A percentile compares a stretch with the other conserved stretches of the same genome.
phyloP scores from a whole-genome alignment of 1,140 invertebrate genomes.

The Nixonia krombeini region DNA sequence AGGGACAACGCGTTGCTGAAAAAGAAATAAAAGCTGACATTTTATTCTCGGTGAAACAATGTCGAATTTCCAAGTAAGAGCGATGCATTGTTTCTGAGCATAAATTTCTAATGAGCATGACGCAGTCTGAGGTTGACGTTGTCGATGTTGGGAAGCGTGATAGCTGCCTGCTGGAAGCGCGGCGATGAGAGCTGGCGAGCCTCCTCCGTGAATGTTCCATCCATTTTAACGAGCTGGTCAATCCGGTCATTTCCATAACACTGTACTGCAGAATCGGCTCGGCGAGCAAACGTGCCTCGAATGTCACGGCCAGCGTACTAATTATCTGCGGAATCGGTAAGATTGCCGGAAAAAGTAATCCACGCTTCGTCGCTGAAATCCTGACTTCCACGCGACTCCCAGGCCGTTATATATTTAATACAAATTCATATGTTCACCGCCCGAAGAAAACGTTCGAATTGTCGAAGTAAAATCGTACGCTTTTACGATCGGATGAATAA shows the following conservation, averaged over 20 bases:
- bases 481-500: too few relatives aligned
- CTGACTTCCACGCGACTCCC: too few relatives aligned
- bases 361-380: too few relatives aligned
- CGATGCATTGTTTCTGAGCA: slow-evolving; percentile 15
- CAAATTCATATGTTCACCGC: too few relatives aligned
- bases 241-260: slow-evolving; percentile 42
- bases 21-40: not conserved
- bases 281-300: slow-evolving; percentile 22
- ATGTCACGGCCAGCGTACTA: slow-evolving; percentile 19
- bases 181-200: slow-evolving; percentile 29
- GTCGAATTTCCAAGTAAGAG: slow-evolving; percentile 25
- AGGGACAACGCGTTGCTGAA: too few relatives aligned
- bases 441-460: too few relatives aligned
- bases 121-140: slow-evolving; percentile 28
- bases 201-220: slow-evolving; percentile 37
- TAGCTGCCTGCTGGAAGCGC: slow-evolving; percentile 27
- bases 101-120: slow-evolving; percentile 42
- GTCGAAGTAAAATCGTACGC: too few relatives aligned
- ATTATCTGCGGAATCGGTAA: slow-evolving; percentile 13
- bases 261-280: slow-evolving; percentile 29
- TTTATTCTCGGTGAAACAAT: slow-evolving; percentile 21
- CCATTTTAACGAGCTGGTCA: slow-evolving; percentile 41
- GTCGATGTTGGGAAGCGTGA: slow-evolving; percentile 35
- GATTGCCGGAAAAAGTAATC: slow-evolving; percentile 16
- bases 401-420: too few relatives aligned